Conservation (phyloP, 2,888 invertebrate genomes). For the Chelonus formosanus region DNA sequence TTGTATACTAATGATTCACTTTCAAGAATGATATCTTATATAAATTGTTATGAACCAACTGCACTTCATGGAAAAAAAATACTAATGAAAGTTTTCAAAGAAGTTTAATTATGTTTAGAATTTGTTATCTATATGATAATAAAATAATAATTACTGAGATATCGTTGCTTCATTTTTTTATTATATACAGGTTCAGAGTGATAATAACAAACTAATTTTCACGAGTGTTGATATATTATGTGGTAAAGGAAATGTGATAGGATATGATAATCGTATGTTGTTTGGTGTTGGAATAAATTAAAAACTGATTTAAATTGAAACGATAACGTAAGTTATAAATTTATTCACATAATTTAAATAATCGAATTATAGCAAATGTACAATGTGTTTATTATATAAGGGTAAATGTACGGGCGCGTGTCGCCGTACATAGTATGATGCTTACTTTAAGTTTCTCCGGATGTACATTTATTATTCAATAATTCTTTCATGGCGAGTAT, state of each 20-base stretch:
- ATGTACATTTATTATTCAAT: slow-evolving; percentile 38
- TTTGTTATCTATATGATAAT: too few relatives aligned
- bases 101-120: too few relatives aligned
- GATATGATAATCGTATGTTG: slow-evolving; percentile 26
- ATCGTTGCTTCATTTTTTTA: too few relatives aligned
- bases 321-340: slow-evolving; percentile 65
- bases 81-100: too few relatives aligned
- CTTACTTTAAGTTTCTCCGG: slow-evolving; percentile 29
- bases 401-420: slow-evolving; percentile 5
- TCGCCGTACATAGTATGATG: slow-evolving; percentile 19
- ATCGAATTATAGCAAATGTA: slow-evolving; percentile 62
- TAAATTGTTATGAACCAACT: too few relatives aligned
- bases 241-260: slow-evolving; percentile 22
- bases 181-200: too few relatives aligned
- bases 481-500: slow-evolving; percentile 49
- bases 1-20: too few relatives aligned
- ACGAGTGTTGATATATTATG: not conserved
- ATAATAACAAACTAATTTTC: not conserved
- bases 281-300: slow-evolving; percentile 31
- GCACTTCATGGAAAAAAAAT: too few relatives aligned
- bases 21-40: too few relatives aligned
- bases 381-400: slow-evolving; percentile 42
- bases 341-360: slow-evolving; percentile 66
- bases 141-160: too few relatives aligned
- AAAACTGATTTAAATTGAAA: slow-evolving; percentile 50